Evolutionary conservation across 2,888 invertebrate species (phyloP), one percentile per base, ranked within the genome.

Genomic region (Macaria liturata): DNA sequence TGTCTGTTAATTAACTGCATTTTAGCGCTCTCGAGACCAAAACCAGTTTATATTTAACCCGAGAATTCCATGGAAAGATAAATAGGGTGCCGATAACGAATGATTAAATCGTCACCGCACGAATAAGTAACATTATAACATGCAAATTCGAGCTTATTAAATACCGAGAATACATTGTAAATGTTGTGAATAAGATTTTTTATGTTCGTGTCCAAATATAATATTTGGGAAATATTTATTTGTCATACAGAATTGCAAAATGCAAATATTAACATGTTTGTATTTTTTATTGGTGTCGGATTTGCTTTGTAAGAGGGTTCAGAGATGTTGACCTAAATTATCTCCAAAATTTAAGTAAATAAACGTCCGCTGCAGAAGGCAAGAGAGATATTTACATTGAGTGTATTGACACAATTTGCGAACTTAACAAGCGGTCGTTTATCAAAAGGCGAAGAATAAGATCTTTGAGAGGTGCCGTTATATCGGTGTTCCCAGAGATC

Each of bases 381-480:
- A 37, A 37, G 7, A 37, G 4, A 37, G 4, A 37, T 37, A 6
- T 37, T 37, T 37, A 37, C 4, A 39, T 49, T 49, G 50, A 39
- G 55, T 37, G 49, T 48, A 54, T 57, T 47, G 52, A n/a, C 54
- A 47, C 46, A 47, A 57, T 64, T 60, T 57, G 51, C 52, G 57
- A 53, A 55, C 57, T 57, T 58, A 66, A 58, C 56, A 60, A 66
- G 57, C 62, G 57, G 59, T 66, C 56, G 58, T 64, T 63, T 66
- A 67, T 69, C 61, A 68, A 59, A 53, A 61, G 47, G 9, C 49
- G 37, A 55, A 34, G 49, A 55, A 49, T 46, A 74, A 74, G 68
- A 70, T 71, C 70, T 65, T 60, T 70, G 68, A 71, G 63, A 54
- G 57, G 64, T 72, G 67, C 79, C 75, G 78, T 80, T 81, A 81